Conservation (phyloP, 2,797 vertebrate species). For the Notolabrus celidotus region DNA sequence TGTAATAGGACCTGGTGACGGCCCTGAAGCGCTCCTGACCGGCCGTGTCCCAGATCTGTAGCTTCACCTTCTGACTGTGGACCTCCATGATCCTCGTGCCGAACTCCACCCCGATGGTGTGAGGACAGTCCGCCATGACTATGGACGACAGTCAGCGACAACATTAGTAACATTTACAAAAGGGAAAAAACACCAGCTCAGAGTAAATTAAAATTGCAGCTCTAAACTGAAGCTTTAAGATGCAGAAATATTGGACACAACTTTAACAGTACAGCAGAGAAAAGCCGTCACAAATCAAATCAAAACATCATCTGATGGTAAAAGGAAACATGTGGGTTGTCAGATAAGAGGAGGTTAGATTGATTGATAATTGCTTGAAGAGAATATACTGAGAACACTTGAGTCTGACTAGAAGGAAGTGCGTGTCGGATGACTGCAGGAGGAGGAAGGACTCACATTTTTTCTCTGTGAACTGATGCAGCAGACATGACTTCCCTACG, state of each 20-base stretch:
- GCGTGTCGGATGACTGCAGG: neutral
- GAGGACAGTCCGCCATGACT: slow-evolving; percentile 99
- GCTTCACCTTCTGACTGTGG: slow-evolving; percentile 97
- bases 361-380: no score
- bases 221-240: no score
- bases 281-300: no score
- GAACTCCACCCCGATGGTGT: slow-evolving; percentile 98
- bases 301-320: no score
- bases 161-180: neutral
- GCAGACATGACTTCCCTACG: slow-evolving; percentile 97
- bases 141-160: slow-evolving; percentile 6
- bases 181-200: no score
- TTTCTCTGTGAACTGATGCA: slow-evolving; percentile 98
- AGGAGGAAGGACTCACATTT: slow-evolving; percentile 91
- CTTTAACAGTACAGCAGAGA: no score
- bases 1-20: slow-evolving; percentile 97
- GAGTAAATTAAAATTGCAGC: no score
- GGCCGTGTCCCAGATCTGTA: slow-evolving; percentile 99
- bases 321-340: no score
- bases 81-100: slow-evolving; percentile 99
- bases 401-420: neutral
- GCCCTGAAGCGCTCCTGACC: slow-evolving; percentile 98
- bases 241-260: no score
- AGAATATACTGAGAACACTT: neutral
- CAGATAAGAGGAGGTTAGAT: no score